A percentile compares a stretch with the other conserved stretches of the same genome.
phyloP scores from a whole-genome alignment of 2,888 invertebrate species.

The Pyrochroa serraticornis region DNA sequence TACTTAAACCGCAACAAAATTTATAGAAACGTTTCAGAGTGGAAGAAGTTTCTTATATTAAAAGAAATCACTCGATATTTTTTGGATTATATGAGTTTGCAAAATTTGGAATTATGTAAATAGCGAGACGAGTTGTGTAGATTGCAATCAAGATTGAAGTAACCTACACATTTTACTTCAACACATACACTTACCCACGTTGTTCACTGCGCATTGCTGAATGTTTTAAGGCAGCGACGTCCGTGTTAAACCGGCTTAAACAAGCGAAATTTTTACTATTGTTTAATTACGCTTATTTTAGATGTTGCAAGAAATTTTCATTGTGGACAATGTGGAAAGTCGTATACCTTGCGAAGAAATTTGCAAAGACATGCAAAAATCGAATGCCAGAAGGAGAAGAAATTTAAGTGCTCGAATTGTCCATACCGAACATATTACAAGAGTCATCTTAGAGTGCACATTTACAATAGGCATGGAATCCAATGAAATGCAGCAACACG shows the following conservation, averaged over 20 bases:
- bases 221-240: not conserved
- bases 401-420: conserved; percentile 25
- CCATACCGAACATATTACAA: conserved; percentile 41
- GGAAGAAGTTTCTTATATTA: too few species aligned
- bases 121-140: too few species aligned
- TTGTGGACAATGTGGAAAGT: conserved; percentile 39
- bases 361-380: conserved; percentile 36
- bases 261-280: too few species aligned
- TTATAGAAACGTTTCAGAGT: too few species aligned
- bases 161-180: too few species aligned
- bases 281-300: conserved; percentile 1
- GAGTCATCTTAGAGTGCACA: conserved; percentile 41
- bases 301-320: conserved; percentile 11
- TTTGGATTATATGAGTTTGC: too few species aligned
- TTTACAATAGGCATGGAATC: conserved; percentile 40
- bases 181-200: too few species aligned
- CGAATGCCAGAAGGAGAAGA: conserved; percentile 36
- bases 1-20: too few species aligned
- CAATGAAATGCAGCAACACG: not conserved
- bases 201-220: not conserved
- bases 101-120: too few species aligned
- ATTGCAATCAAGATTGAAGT: too few species aligned
- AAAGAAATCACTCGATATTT: too few species aligned
- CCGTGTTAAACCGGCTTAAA: too few species aligned
- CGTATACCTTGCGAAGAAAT: conserved; percentile 45